Conservation (phyloP, 1,140 invertebrate species). For the Calliopsis andreniformis region DNA sequence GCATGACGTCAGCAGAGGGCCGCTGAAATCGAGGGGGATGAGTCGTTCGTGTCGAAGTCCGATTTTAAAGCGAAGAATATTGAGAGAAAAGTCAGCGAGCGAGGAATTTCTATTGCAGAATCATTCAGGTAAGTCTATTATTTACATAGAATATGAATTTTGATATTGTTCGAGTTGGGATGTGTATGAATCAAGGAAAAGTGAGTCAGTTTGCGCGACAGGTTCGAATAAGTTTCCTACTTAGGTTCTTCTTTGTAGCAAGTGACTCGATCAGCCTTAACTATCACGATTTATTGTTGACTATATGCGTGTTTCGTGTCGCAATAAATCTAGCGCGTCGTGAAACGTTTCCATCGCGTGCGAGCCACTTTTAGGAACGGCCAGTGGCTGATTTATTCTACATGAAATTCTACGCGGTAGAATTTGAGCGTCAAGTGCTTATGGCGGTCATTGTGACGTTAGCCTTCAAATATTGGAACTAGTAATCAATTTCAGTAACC, state of each 20-base stretch:
- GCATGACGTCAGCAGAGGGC: background rate
- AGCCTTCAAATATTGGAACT: too few species aligned
- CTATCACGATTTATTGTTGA: too few species aligned
- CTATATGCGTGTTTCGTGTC: too few species aligned
- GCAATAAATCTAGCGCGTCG: background rate
- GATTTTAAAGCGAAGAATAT: background rate
- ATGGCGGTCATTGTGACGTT: too few species aligned
- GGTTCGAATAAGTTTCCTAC: constrained; percentile 14
- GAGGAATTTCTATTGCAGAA: background rate
- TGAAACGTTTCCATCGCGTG: too few species aligned
- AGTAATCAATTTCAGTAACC: too few species aligned
- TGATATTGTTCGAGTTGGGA: background rate
- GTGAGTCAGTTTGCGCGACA: constrained; percentile 6
- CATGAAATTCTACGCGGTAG: too few species aligned
- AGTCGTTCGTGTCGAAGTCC: background rate
- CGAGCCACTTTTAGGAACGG: too few species aligned
- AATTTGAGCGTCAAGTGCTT: too few species aligned
- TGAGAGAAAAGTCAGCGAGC: too few species aligned
- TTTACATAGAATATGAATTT: background rate
- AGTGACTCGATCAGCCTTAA: too few species aligned
- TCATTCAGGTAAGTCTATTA: background rate
- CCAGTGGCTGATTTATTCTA: too few species aligned
- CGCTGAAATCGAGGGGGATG: background rate
- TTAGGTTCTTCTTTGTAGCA: background rate
- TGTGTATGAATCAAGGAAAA: background rate